phyloP scores from a whole-genome alignment of 2,797 vertebrate genomes.

The Muraenolepis orangiensis region DNA sequence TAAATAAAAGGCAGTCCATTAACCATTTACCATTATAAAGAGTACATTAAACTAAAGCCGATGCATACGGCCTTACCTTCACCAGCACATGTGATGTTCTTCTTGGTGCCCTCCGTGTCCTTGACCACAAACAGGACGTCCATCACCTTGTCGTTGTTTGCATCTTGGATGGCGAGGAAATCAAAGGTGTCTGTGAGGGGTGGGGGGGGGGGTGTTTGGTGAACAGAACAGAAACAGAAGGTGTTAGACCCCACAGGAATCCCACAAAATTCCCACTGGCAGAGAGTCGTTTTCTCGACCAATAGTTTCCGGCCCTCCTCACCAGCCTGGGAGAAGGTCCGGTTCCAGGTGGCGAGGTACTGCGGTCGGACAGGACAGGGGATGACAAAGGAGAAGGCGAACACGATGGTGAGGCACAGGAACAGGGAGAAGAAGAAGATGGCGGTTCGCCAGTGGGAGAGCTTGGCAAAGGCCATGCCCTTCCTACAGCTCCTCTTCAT shows the following conservation, averaged over 20 bases:
- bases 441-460: constrained; percentile 82
- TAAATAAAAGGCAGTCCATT: too few species aligned
- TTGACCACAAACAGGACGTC: constrained; percentile 85
- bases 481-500: constrained; percentile 61
- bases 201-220: neutral
- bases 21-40: neutral
- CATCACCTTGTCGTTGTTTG: constrained; percentile 80
- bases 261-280: neutral
- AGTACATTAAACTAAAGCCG: neutral
- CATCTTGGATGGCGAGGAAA: constrained; percentile 77
- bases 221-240: neutral
- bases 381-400: constrained; percentile 92
- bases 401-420: constrained; percentile 83
- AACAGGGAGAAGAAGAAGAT: constrained; percentile 88
- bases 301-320: constrained; percentile 27
- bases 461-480: constrained; percentile 56
- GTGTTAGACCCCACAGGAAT: constrained; percentile 3
- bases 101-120: constrained; percentile 47
- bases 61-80: constrained; percentile 67
- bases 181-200: constrained; percentile 74
- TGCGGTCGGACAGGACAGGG: constrained; percentile 86
- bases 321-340: constrained; percentile 74
- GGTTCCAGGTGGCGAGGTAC: constrained; percentile 76
- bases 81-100: constrained; percentile 73
- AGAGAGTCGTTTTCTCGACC: neutral